Base-by-base conservation (phyloP, 2,113 vertebrate genomes). In the Pluvialis apricaria region DNA sequence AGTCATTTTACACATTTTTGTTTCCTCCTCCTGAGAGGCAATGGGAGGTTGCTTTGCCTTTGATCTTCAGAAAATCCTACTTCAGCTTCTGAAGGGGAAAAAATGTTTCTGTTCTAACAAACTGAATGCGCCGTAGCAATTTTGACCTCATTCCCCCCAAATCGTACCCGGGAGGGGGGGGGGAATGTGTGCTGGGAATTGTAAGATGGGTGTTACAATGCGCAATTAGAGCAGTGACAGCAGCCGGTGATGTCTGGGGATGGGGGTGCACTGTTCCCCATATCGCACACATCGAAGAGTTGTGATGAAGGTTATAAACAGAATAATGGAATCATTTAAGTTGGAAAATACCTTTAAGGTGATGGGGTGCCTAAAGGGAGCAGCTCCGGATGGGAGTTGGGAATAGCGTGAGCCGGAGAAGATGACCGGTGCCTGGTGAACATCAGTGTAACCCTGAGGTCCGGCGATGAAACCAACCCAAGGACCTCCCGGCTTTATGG, bases 11-110 rank as follows among this genome's bases (percentile, higher is more conserved):
- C 84, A 86, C 69, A 36, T 66, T 83, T 92, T 88, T 88, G 40
- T 86, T 94, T 92, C 69, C 65, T 75, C 72, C 92, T 84, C 28
- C 28, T 47, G 85, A 86, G 51, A 40, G 77, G 82, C 64, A 61
- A 69, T 51, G 36, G 92, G 92, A 91, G 49, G 68, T 81, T 95
- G 81, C 69, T 87, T 92, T 89, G 72, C 61, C 82, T 90, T 94
- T 65, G 52, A 87, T 93, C 57, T 90, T 82, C 6, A 0, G 82
- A 77, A 87, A 89, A 86, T 49, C 65, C 55, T 34, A 25, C 65
- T 89, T 91, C 40, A 71, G 66, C 28, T 95, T 82, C 66, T 58
- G 65, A 29, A 22, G 16, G 13, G 4, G 42, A 36, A 40, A 20
- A 24, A 44, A 22, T 4, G 28, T 72, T 90, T 80, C 76, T 29